These are phyloP conservation scores for Alectura lathami DNA, from an alignment of 2,113 vertebrate species.

Conservation along the genomic window DNA sequence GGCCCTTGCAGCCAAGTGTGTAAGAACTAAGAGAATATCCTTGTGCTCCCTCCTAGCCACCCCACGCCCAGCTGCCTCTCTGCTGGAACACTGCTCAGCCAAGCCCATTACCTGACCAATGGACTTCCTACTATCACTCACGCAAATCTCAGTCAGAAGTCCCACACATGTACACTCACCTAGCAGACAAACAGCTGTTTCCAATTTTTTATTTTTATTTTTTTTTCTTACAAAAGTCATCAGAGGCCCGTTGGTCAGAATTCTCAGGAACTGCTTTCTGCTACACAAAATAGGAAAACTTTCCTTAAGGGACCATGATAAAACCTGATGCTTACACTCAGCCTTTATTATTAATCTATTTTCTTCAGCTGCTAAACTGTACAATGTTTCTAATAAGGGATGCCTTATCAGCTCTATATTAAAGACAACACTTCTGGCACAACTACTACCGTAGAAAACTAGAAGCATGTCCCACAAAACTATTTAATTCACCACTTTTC, in stretches of 20 bases:
- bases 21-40: neutral
- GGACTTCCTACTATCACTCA: neutral
- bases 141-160: neutral
- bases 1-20: neutral
- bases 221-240: neutral
- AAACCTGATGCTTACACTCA: neutral
- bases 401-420: neutral
- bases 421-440: neutral
- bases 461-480: neutral
- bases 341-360: neutral
- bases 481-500: neutral
- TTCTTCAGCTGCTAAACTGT: neutral
- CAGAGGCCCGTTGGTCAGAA: neutral
- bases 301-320: neutral
- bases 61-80: neutral
- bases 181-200: neutral
- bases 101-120: neutral
- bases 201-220: no score
- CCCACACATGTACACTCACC: accelerated
- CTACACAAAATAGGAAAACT: neutral
- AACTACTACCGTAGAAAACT: neutral
- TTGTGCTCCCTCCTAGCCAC: neutral
- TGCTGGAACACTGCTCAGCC: neutral
- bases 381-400: neutral
- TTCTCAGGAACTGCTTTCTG: neutral